These are phyloP conservation scores for Chlorodrepanis virens DNA, from an alignment of 2,113 vertebrate species.

Conservation along the genomic window DNA sequence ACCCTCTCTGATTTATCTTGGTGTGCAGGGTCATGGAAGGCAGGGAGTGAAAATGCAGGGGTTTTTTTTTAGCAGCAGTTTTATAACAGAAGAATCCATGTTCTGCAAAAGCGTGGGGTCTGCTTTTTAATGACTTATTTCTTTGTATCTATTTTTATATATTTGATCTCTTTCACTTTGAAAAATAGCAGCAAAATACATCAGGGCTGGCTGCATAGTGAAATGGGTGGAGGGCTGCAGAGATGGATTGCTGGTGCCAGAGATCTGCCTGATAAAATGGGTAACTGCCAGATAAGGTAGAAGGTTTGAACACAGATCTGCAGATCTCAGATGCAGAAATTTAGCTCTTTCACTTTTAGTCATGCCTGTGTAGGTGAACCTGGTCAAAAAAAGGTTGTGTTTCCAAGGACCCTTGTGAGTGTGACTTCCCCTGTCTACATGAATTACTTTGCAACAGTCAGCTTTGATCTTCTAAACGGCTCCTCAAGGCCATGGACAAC, in stretches of 20 bases:
- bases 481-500: slow-evolving; percentile 6
- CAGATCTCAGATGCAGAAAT: background rate
- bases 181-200: slow-evolving; percentile 14
- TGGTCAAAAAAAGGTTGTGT: slow-evolving; percentile 14
- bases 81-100: background rate
- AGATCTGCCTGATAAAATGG: slow-evolving; percentile 27
- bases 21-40: background rate
- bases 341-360: slow-evolving; percentile 16
- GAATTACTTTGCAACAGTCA: slow-evolving; percentile 31
- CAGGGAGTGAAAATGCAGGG: background rate
- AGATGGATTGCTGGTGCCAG: slow-evolving; percentile 1
- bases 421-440: background rate
- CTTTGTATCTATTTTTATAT: slow-evolving; percentile 31
- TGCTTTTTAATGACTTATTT: background rate
- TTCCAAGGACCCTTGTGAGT: slow-evolving; percentile 16
- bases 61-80: background rate
- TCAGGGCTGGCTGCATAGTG: background rate
- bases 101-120: background rate
- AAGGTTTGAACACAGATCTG: slow-evolving; percentile 19
- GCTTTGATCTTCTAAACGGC: slow-evolving; percentile 35
- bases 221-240: slow-evolving; percentile 17
- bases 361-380: background rate
- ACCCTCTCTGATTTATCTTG: background rate
- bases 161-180: slow-evolving; percentile 29
- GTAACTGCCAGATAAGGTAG: slow-evolving; percentile 30